Evolutionary conservation across 2,888 invertebrate species (phyloP).

Genomic region (Falcaria lacertinaria): DNA sequence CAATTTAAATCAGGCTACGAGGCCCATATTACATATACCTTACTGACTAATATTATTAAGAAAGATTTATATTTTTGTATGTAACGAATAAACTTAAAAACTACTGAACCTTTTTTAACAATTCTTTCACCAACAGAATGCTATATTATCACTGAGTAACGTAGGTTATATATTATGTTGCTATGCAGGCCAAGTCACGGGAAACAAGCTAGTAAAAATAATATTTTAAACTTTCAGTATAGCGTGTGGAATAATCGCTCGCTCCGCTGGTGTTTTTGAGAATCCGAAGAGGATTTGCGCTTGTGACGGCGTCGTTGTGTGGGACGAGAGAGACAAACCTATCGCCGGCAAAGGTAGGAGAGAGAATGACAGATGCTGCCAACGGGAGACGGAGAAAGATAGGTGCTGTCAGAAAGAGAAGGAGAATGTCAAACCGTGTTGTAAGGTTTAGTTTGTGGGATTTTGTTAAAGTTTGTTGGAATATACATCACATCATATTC

Average conservation of each 20-base stretch:
- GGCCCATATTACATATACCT: too few species aligned
- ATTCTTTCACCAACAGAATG: too few species aligned
- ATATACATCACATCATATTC: too few species aligned
- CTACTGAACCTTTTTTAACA: too few species aligned
- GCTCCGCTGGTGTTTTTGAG: slow-evolving; percentile 92
- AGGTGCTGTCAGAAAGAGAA: slow-evolving; percentile 26
- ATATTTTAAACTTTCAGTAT: slow-evolving; percentile 65
- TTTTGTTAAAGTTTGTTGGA: neutral
- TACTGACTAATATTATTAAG: too few species aligned
- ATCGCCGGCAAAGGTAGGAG: slow-evolving; percentile 61
- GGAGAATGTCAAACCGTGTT: slow-evolving; percentile 29
- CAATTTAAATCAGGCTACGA: too few species aligned
- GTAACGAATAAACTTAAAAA: too few species aligned
- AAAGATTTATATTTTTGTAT: too few species aligned
- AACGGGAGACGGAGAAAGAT: slow-evolving; percentile 13
- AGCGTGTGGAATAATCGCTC: slow-evolving; percentile 92
- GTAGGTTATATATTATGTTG: too few species aligned
- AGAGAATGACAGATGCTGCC: slow-evolving; percentile 28
- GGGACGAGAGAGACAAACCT: slow-evolving; percentile 89
- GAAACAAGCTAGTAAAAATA: too few species aligned
- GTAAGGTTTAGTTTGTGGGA: slow-evolving; percentile 29
- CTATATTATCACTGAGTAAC: too few species aligned
- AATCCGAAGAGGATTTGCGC: slow-evolving; percentile 93
- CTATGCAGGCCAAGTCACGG: too few species aligned
- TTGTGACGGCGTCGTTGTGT: slow-evolving; percentile 92